Base-by-base conservation (phyloP, 2,797 vertebrate species). In the Macrochelys suwanniensis region DNA sequence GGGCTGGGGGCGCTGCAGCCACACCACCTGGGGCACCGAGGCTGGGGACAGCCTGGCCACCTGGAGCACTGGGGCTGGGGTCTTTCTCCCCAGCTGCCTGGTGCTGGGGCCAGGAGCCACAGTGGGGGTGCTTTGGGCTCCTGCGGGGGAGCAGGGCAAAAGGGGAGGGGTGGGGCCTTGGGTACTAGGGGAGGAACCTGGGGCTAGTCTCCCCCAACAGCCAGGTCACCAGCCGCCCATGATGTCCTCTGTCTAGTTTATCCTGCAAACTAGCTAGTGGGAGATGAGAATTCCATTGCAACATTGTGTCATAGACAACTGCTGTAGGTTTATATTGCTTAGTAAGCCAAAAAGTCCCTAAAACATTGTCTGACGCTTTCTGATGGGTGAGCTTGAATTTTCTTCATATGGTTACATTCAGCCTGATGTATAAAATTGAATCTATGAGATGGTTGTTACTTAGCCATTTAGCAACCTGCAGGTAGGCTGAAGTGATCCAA, bases 401-500 rank as follows among this genome's bases (percentile, higher is more conserved):
- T 89, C 45, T 12, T n/a, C 21, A 45, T 45, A 82, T 23, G 9
- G 82, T 57, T 91, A 95, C 57, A 81, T n/a, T 95, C 80, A 95
- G 93, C 87, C 33, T 54, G 57, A 90, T 84, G 15, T 31, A 95
- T 71, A 95, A 95, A 95, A 84, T 90, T 78, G 85, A 93, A 93
- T 95, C 92, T 93, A 84, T 94, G 82, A 0, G 0, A 82, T 90
- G 76, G 53, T 82, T 95, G 84, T 92, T 95, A 82, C 82, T 93
- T 91, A 89, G 23, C 19, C 47, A 91, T 88, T 84, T 91, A 94
- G 31, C n/a, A 87, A 92, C 83, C 82, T 94, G 87, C 37, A 83
- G 42, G 57, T 68, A 85, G 65, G 61, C 6, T 94, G 79, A 90
- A 95, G 51, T 85, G 33, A 92, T 92, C 56, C 92, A 47, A 94